Conservation (phyloP, 1,140 invertebrate genomes). For the Aphis gossypii region DNA sequence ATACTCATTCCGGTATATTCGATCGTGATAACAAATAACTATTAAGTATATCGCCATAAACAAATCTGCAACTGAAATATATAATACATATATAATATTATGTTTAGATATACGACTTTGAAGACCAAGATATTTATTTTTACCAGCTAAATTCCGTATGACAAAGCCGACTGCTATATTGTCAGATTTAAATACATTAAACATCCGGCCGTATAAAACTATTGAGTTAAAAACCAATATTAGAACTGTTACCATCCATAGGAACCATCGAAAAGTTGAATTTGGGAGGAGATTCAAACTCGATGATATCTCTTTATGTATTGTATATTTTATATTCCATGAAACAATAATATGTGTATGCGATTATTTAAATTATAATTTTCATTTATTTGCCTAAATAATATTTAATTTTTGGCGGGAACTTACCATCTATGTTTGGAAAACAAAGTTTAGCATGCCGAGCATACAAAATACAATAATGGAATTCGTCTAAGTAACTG, state of each 20-base stretch:
- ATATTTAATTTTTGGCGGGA: background rate
- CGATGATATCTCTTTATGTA: conserved; percentile 70
- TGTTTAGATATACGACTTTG: background rate
- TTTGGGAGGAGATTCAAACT: conserved; percentile 73
- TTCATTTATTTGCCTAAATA: background rate
- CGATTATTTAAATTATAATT: background rate
- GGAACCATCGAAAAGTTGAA: conserved; percentile 70
- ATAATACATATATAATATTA: background rate
- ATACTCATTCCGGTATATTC: conserved; percentile 72
- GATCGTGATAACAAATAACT: conserved; percentile 74
- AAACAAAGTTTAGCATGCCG: conserved; percentile 71
- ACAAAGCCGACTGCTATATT: conserved; percentile 68
- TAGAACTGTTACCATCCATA: conserved; percentile 77
- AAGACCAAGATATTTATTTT: background rate
- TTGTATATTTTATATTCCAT: background rate
- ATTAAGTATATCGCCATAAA: conserved; percentile 82
- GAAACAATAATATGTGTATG: background rate
- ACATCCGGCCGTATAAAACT: conserved; percentile 74
- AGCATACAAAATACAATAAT: conserved; percentile 72
- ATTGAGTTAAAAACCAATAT: conserved; percentile 74
- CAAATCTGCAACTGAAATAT: conserved; percentile 73
- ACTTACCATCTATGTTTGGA: conserved; percentile 67
- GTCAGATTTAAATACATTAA: conserved; percentile 70
- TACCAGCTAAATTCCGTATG: conserved; percentile 77
- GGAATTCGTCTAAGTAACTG: conserved; percentile 76